Percentiles rank a stretch among this genome's conserved stretches.
Evolutionary conservation across 1,140 invertebrate genomes (phyloP).

Genomic region (Orussus abietinus): DNA sequence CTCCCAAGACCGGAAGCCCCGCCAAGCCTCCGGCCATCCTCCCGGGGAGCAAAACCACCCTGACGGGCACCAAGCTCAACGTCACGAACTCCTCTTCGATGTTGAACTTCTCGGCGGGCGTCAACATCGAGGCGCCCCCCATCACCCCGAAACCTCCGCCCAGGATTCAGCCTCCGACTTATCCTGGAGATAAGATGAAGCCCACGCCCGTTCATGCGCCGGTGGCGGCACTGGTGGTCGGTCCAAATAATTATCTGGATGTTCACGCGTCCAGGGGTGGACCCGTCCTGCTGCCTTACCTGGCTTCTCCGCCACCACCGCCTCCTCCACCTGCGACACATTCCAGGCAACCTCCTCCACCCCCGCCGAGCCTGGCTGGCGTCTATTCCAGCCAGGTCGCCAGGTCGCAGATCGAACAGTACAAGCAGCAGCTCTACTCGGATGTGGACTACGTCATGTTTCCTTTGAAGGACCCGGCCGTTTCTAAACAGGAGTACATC

Average conservation of each 20-base stretch:
- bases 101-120: not conserved
- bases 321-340: conserved; percentile 43
- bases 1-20: conserved; percentile 7
- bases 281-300: conserved; percentile 60
- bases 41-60: not conserved
- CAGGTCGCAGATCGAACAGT: conserved; percentile 75
- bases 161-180: conserved; percentile 47
- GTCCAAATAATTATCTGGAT: conserved; percentile 67
- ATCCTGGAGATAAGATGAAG: conserved; percentile 57
- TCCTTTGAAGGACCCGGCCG: conserved; percentile 79
- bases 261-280: conserved; percentile 60
- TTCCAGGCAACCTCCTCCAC: conserved; percentile 53
- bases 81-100: not conserved
- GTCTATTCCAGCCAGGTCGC: conserved; percentile 67
- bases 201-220: conserved; percentile 50
- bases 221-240: conserved; percentile 55
- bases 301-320: conserved; percentile 54
- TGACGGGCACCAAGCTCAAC: not conserved
- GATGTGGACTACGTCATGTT: conserved; percentile 89
- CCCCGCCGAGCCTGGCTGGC: conserved; percentile 58
- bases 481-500: conserved; percentile 85
- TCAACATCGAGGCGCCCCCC: conserved; percentile 11
- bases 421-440: conserved; percentile 81
- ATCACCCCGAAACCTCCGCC: conserved; percentile 43
- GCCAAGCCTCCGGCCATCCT: conserved; percentile 10